Evolutionary conservation across 2,888 invertebrate genomes (phyloP).

Genomic region (Melanotus villosus): DNA sequence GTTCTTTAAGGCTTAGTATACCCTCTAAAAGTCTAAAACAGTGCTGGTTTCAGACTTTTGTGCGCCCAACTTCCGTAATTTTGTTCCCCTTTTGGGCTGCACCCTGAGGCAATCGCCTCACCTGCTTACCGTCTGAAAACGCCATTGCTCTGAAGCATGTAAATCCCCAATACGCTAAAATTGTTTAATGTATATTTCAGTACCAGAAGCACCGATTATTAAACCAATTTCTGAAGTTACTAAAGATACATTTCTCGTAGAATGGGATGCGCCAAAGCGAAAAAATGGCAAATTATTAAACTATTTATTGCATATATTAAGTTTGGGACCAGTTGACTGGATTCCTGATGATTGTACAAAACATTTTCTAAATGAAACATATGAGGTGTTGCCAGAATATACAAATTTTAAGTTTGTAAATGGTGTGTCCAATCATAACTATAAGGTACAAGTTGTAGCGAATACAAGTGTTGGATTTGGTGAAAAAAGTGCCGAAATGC

Average conservation of each 20-base stretch:
- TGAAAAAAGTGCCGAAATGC: background rate
- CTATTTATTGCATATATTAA: conserved; percentile 34
- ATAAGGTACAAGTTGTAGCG: conserved; percentile 6
- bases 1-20: no score
- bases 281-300: conserved; percentile 41
- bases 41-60: no score
- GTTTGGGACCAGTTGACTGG: conserved; percentile 26
- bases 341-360: conserved; percentile 36
- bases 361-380: background rate
- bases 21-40: no score
- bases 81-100: no score
- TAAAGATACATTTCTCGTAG: conserved; percentile 9
- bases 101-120: no score
- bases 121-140: no score
- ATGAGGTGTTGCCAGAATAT: background rate
- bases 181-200: conserved; percentile 29
- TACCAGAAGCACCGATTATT: conserved; percentile 36
- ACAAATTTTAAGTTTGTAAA: conserved; percentile 31
- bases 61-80: no score
- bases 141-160: no score
- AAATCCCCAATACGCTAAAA: no score
- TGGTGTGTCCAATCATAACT: conserved; percentile 16
- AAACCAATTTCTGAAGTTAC: conserved; percentile 14
- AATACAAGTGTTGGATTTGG: conserved; percentile 37
- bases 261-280: conserved; percentile 39